Evolutionary conservation across 2,888 invertebrate genomes (phyloP).

Genomic region (Tachina grossa): DNA sequence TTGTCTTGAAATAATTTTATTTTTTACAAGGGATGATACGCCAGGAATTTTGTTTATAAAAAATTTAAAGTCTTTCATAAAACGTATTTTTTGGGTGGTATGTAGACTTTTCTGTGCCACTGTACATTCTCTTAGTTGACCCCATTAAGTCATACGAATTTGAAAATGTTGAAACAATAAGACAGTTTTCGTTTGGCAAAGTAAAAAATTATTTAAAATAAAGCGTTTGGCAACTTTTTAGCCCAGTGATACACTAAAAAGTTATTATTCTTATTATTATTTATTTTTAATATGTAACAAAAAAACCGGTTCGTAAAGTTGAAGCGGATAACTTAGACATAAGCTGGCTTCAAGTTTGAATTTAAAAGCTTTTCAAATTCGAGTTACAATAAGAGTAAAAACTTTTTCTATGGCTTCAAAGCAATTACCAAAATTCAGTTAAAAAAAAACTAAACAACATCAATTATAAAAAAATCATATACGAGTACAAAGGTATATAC

Average conservation of each 20-base stretch:
- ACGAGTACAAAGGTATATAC: no score
- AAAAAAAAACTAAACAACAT: constrained; percentile 27
- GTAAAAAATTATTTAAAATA: background rate
- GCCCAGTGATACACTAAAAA: constrained; percentile 26
- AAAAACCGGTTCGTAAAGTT: constrained; percentile 57
- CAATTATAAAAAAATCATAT: constrained; percentile 30
- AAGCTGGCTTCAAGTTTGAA: constrained; percentile 11
- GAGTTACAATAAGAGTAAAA: constrained; percentile 22
- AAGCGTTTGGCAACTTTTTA: constrained; percentile 34
- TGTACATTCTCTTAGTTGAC: no score
- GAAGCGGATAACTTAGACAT: background rate
- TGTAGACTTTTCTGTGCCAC: no score
- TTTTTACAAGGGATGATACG: no score
- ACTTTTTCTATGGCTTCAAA: constrained; percentile 67
- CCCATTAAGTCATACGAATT: no score
- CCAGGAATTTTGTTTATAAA: no score
- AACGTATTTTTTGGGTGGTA: no score
- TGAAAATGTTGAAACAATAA: background rate
- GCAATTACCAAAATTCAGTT: constrained; percentile 72
- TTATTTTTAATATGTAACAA: constrained; percentile 32
- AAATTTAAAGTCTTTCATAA: no score
- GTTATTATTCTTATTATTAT: background rate
- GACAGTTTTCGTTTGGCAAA: constrained; percentile 8
- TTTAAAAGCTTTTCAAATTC: constrained; percentile 52
- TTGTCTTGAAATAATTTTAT: no score